Evolutionary conservation across 2,797 vertebrate species (phyloP).

Genomic region (Phalanger gymnotis): DNA sequence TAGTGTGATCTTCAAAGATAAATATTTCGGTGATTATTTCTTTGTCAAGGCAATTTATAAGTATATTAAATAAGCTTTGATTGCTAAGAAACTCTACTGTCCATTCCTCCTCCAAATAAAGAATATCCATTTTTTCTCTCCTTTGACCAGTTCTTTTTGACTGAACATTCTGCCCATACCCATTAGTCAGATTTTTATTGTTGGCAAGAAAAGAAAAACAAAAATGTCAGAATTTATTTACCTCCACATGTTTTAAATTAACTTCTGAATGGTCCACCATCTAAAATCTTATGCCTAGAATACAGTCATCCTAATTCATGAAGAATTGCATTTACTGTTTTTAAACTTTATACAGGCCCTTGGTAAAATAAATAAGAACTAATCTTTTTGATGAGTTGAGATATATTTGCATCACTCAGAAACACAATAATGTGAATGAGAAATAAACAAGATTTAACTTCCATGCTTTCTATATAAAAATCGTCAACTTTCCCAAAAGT

Average conservation of each 20-base stretch:
- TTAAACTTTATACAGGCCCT: neutral
- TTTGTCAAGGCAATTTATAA: neutral
- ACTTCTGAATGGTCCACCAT: neutral
- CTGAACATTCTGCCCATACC: neutral
- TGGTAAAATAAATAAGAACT: neutral
- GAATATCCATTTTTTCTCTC: neutral
- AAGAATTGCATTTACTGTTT: neutral
- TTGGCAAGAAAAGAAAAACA: neutral
- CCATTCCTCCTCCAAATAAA: neutral
- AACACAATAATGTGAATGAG: neutral
- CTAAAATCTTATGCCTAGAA: conserved; percentile 5
- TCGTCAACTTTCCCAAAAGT: neutral
- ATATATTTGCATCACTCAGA: neutral
- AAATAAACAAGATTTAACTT: neutral
- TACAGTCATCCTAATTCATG: neutral
- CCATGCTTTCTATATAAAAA: neutral
- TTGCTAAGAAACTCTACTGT: neutral
- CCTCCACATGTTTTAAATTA: neutral
- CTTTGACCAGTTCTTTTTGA: conserved; percentile 1
- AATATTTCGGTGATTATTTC: neutral
- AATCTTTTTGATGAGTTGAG: neutral
- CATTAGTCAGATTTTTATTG: conserved; percentile 6
- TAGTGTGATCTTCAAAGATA: neutral
- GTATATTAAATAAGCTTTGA: neutral
- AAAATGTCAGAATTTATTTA: neutral